Percentiles rank a stretch among this genome's conserved stretches.
Conservation (phyloP, 2,113 vertebrate genomes). For the Eudyptes chrysolophus region DNA sequence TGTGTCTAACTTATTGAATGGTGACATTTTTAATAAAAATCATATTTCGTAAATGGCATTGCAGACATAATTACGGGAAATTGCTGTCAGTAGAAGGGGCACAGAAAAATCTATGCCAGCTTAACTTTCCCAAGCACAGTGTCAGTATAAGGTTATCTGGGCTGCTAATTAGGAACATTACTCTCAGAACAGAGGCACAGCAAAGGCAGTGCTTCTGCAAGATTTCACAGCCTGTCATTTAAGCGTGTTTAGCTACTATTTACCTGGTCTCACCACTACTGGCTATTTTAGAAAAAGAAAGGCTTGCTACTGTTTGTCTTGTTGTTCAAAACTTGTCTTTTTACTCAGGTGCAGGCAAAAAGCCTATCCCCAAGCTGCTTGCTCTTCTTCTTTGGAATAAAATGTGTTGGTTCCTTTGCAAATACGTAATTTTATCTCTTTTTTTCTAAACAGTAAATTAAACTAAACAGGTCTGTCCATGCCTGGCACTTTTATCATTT, state of each 20-base stretch:
- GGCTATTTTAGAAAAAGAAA: not conserved
- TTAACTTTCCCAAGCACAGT: not conserved
- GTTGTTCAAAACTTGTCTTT: not conserved
- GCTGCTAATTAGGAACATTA: not conserved
- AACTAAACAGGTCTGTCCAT: not conserved
- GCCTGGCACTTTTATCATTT: not conserved
- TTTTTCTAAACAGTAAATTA: not conserved
- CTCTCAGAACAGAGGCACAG: not conserved
- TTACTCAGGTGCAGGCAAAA: not conserved
- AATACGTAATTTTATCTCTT: not conserved
- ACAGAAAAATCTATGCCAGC: not conserved
- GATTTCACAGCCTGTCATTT: not conserved
- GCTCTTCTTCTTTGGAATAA: not conserved
- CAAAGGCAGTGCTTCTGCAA: not conserved
- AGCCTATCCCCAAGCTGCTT: not conserved
- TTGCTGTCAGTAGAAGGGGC: not conserved
- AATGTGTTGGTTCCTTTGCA: not conserved
- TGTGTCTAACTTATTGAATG: not conserved
- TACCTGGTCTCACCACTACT: not conserved
- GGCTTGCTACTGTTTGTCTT: not conserved
- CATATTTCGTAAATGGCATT: not conserved
- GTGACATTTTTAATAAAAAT: conserved; percentile 15
- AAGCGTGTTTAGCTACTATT: not conserved
- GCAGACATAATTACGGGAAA: not conserved
- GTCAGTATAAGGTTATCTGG: not conserved